Evolutionary conservation across 2,113 vertebrate species (phyloP), one percentile per base, ranked within the genome.

Genomic region (Microcebus tavaratra): DNA sequence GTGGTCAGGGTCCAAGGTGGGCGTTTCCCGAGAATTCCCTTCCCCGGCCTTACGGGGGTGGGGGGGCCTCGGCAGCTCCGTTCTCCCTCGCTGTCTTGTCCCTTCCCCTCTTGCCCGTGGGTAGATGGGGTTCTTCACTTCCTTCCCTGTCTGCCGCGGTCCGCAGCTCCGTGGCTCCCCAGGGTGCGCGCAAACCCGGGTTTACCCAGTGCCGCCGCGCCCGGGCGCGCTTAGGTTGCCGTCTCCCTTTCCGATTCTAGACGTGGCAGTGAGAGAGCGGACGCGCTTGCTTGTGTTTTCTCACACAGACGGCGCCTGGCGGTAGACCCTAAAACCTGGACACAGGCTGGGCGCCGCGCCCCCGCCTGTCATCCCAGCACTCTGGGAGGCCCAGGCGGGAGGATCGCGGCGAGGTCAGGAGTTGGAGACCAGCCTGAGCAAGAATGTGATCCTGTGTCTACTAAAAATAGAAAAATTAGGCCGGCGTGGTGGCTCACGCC

Each of bases 201-300:
- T 53, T 13, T 70, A 4, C 14, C 15, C 36, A 89, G 89, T 48
- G 55, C 14, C 65, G 6, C 80, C 12, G 31, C 90, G 1, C 48
- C 57, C 8, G 8, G 6, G n/a, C 63, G 13, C 45, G 14, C 29
- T 61, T 42, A 21, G 12, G 25, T 31, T 13, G 25, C 48, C 50
- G 39, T 73, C 55, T 36, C 39, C 15, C 50, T 42, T 25, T 25
- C 55, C n/a, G 48, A 29, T 39, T 11, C 57, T 34, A 6, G 36
- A 57, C 6, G 0, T 57, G 53, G 23, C 1, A 0, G 29, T 0
- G 0, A 18, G 59, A 6, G 34, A 8, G 4, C 2, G 6, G 20
- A 34, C 29, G 20, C 34, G 21, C 78, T 78, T 31, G 21, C 42
- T 20, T 21, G 7, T 50, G 17, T 86, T 75, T 34, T 73, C 65